Conservation (phyloP, 2,797 vertebrate species). For the Hypotaenidia philippensis region DNA sequence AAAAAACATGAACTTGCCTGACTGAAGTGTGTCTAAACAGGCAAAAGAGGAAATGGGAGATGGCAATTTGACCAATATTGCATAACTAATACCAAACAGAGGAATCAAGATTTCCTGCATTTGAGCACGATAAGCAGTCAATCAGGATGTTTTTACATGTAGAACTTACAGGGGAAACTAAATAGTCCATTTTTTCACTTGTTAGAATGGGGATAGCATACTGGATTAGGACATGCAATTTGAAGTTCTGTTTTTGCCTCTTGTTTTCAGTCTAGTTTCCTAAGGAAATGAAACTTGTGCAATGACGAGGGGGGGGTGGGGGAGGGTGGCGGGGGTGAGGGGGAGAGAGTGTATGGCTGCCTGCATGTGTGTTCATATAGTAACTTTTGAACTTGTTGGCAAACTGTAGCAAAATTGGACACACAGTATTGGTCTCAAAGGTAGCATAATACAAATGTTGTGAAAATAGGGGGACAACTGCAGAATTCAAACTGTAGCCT, state of each 20-base stretch:
- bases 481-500: background rate
- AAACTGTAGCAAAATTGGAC: background rate
- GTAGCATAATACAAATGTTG: background rate
- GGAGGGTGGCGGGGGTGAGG: background rate
- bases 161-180: background rate
- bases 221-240: background rate
- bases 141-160: background rate
- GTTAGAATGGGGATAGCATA: background rate
- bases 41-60: slow-evolving; percentile 34
- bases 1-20: background rate
- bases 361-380: background rate
- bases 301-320: background rate
- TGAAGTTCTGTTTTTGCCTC: background rate
- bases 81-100: slow-evolving; percentile 16
- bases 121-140: background rate
- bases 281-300: slow-evolving; percentile 58
- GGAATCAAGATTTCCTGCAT: background rate
- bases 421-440: background rate
- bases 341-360: background rate
- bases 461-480: background rate
- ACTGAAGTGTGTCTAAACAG: background rate
- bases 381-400: background rate
- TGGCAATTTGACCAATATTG: slow-evolving; percentile 17
- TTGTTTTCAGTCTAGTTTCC: background rate
- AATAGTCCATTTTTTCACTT: background rate